A percentile compares a stretch with the other conserved stretches of the same genome.
phyloP scores from a whole-genome alignment of 2,113 vertebrate genomes.

The Anser brachyrhynchus region DNA sequence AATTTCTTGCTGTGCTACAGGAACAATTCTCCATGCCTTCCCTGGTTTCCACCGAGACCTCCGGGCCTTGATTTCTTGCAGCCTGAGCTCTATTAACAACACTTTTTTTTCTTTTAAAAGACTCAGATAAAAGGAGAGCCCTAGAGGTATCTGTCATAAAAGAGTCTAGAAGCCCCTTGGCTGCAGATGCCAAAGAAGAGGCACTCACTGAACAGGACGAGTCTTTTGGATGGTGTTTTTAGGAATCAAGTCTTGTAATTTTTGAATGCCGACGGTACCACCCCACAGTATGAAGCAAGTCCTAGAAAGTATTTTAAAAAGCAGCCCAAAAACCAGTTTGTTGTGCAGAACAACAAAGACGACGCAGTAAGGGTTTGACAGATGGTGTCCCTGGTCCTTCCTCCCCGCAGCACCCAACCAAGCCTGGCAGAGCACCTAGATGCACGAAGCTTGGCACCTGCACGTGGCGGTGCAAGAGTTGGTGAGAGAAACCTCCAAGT shows the following conservation, averaged over 20 bases:
- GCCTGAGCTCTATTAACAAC: background rate
- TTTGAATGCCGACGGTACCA: accelerated
- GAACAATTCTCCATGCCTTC: background rate
- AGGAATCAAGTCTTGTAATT: background rate
- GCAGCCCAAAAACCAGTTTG: background rate
- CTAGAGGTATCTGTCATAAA: background rate
- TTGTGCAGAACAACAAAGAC: background rate
- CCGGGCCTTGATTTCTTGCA: background rate
- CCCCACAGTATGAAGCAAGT: background rate
- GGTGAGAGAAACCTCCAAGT: background rate
- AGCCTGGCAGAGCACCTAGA: background rate
- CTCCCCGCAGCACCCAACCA: background rate
- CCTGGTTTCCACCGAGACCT: background rate
- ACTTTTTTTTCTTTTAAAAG: background rate
- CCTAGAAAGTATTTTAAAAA: background rate
- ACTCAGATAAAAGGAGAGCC: background rate
- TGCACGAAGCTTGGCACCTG: background rate
- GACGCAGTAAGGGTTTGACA: background rate
- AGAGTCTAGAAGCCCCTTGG: background rate
- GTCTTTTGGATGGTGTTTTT: background rate
- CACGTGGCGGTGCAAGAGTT: accelerated
- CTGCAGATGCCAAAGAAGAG: background rate
- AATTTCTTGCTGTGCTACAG: background rate
- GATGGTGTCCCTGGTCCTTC: background rate
- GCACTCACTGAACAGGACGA: background rate